phyloP scores from a whole-genome alignment of 1,140 invertebrate genomes.

The Lepidurus arcticus region DNA sequence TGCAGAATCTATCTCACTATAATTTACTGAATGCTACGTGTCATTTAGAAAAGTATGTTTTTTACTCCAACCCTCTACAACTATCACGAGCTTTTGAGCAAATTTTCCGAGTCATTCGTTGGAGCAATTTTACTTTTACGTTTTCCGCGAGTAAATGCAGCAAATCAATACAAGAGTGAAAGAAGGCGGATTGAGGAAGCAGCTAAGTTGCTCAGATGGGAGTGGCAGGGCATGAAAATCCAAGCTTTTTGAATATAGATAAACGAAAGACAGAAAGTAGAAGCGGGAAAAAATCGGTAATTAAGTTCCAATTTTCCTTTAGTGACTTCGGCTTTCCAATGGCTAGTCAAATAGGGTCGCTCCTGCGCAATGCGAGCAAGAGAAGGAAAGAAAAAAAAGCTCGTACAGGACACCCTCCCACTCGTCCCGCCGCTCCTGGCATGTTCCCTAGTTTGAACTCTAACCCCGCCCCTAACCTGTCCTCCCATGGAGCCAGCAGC shows the following conservation, averaged over 20 bases:
- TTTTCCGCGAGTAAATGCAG: neutral
- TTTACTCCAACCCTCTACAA: too few relatives aligned
- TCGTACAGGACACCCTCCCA: neutral
- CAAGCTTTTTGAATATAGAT: neutral
- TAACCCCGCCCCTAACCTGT: neutral
- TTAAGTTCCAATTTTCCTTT: conserved; percentile 2
- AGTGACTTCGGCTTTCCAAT: neutral
- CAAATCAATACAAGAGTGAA: neutral
- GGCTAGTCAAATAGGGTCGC: conserved; percentile 14
- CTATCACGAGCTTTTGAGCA: too few relatives aligned
- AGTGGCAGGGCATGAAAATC: neutral
- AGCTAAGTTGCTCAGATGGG: neutral
- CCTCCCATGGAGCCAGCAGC: neutral
- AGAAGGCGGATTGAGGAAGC: neutral
- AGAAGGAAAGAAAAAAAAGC: neutral
- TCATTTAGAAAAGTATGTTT: too few relatives aligned
- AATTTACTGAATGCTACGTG: too few relatives aligned
- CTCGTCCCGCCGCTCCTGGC: neutral
- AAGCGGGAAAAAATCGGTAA: neutral
- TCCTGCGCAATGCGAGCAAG: neutral
- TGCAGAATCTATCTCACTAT: too few relatives aligned
- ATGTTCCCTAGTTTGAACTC: conserved; percentile 3
- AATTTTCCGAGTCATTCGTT: neutral
- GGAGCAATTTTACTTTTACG: neutral
- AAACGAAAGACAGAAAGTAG: neutral